These are phyloP conservation scores for Hydropotes inermis DNA, from an alignment of 2,113 vertebrate species.

Conservation along the genomic window DNA sequence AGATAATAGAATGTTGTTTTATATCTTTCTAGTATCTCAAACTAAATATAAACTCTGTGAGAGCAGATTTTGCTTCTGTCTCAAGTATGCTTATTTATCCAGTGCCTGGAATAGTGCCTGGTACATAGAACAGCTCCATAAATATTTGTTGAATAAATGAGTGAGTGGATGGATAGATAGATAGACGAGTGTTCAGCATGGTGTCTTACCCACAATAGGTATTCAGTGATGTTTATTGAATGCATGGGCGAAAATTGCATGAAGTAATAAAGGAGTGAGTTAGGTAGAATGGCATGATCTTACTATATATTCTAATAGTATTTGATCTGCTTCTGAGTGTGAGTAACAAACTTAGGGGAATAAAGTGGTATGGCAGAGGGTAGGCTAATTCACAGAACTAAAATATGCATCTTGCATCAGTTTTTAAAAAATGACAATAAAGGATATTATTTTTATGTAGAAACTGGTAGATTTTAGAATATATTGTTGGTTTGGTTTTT, in stretches of 20 bases:
- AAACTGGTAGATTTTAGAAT: constrained; percentile 28
- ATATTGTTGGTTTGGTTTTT: too few relatives aligned
- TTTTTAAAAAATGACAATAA: not conserved
- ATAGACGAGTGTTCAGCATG: not conserved
- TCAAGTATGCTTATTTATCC: not conserved
- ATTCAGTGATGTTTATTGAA: not conserved
- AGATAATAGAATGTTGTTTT: not conserved
- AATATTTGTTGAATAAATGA: not conserved
- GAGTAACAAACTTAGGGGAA: not conserved
- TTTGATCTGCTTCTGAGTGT: not conserved
- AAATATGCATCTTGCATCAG: not conserved
- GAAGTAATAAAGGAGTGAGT: not conserved
- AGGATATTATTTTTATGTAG: not conserved
- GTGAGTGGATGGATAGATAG: not conserved
- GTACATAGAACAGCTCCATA: not conserved
- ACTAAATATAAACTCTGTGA: not conserved
- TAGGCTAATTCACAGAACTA: not conserved
- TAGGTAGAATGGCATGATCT: not conserved
- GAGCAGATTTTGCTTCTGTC: not conserved
- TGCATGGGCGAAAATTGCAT: not conserved
- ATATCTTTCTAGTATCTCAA: not conserved
- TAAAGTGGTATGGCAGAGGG: not conserved
- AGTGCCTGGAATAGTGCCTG: not conserved
- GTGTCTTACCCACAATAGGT: not conserved
- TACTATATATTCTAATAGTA: not conserved